Evolutionary conservation across 2,113 vertebrate genomes (phyloP).

Genomic region (Eclectus roratus): DNA sequence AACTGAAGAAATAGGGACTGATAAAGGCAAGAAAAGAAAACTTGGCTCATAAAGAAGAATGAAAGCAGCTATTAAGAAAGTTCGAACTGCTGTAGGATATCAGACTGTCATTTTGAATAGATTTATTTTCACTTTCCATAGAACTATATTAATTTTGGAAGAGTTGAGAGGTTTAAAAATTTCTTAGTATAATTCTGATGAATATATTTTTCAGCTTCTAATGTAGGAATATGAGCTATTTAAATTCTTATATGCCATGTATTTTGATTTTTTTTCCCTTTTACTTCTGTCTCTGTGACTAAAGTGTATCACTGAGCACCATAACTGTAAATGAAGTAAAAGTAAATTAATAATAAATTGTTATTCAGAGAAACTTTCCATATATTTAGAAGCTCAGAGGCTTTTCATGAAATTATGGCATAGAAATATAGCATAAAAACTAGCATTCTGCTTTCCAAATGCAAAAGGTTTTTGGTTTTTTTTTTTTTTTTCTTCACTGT

Average conservation of each 20-base stretch:
- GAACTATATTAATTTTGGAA: background rate
- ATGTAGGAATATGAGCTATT: background rate
- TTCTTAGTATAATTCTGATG: background rate
- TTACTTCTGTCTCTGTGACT: background rate
- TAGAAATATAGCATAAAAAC: background rate
- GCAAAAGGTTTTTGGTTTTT: background rate
- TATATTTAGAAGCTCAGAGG: background rate
- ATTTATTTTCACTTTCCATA: background rate
- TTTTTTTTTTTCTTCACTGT: background rate
- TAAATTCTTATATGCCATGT: background rate
- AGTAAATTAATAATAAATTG: background rate
- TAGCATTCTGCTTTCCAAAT: background rate
- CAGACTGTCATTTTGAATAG: background rate
- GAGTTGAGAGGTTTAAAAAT: background rate
- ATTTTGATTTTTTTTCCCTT: background rate
- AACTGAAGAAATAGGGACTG: background rate
- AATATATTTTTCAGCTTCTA: background rate
- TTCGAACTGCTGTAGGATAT: background rate
- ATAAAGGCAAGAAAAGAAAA: background rate
- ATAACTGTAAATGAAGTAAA: background rate
- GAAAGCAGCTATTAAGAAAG: background rate
- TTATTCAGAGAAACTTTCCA: background rate
- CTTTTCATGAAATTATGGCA: background rate
- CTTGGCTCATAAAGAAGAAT: background rate
- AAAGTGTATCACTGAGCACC: background rate